Base-by-base conservation (phyloP, 2,797 vertebrate species). In the Telmatherina bonti region DNA sequence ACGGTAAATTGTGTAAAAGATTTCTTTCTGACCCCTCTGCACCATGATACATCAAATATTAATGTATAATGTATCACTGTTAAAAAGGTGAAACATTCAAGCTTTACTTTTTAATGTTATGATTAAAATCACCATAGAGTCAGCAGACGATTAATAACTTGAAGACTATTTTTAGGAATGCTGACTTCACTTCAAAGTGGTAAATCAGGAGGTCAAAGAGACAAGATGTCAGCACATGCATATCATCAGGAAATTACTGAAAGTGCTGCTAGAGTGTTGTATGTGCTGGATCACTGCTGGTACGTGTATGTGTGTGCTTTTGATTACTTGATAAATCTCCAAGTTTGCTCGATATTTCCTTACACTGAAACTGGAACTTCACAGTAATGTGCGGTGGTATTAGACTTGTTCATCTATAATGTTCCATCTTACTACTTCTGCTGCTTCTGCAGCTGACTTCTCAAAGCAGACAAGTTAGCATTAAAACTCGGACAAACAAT, bases 121-220 rank as follows among this genome's bases (percentile, higher is more conserved):
- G 53, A 73, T 12, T 41, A 29, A 53, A 22, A 33, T 56, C n/a
- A 35, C 71, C 12, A n/a, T 78, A 53, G 66, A 57, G 62, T 74
- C 74, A 75, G 26, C 71, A 70, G 29, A 76, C 73, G 57, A 45
- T 75, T 36, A 67, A 26, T 60, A 69, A 36, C 22, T 8, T 5
- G 13, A 12, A 18, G 11, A 62, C 31, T 85, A 84, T 88, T 87
- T 89, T 74, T 80, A 74, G 70, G 3, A 41, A 24, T 73, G 69
- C 71, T 88, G 82, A 81, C 80, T 70, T 64, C 58, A 78, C 45
- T 64, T 47, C 22, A 63, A 55, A 47, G 77, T 20, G 62, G 68
- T 75, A 75, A 87, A 83, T 72, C 26, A 60, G 41, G 70, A 70
- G 74, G 83, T 85, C 79, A 80, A n/a, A 72, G 55, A 53, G 1